Evolutionary conservation across 2,888 invertebrate species (phyloP).

Genomic region (Tipula confusa): DNA sequence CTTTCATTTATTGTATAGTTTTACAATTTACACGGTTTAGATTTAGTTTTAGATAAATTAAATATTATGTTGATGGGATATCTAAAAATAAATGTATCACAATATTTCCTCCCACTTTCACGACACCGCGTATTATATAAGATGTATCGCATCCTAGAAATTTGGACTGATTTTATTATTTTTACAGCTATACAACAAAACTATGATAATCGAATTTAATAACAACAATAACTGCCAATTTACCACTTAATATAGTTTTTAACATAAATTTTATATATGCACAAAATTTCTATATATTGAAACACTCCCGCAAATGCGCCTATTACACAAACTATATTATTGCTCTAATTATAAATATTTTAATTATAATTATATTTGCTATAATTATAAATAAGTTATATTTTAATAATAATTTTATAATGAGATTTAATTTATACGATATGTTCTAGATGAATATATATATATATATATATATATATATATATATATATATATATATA

Average conservation of each 20-base stretch:
- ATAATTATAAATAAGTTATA: too few species aligned
- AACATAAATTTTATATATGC: background rate
- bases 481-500: too few species aligned
- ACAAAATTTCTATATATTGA: background rate
- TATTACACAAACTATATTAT: background rate
- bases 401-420: background rate
- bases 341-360: too few species aligned
- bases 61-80: too few species aligned
- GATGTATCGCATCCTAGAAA: background rate
- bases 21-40: too few species aligned
- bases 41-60: too few species aligned
- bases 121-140: too few species aligned
- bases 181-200: background rate
- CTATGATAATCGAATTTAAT: background rate
- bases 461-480: too few species aligned
- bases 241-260: background rate
- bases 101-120: background rate
- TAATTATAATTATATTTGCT: too few species aligned
- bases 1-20: too few species aligned
- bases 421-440: background rate
- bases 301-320: background rate
- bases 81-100: too few species aligned
- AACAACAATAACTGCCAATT: conserved; percentile 13
- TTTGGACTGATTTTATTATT: background rate
- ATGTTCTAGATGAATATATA: too few species aligned